These are phyloP conservation scores for Triplophysa rosa DNA, from an alignment of 2,113 vertebrate species.

Conservation along the genomic window DNA sequence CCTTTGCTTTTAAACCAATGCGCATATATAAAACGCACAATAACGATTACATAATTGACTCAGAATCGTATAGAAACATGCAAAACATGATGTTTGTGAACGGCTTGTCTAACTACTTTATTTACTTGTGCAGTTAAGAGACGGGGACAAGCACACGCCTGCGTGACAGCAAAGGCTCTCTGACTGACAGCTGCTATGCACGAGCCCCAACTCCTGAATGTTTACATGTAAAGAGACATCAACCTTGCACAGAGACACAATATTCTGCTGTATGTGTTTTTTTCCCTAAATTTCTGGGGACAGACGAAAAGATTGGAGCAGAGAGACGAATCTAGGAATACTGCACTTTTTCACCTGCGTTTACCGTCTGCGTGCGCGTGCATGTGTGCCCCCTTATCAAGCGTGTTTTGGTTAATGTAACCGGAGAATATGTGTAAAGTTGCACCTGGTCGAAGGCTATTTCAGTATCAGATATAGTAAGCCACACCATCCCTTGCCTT, in stretches of 20 bases:
- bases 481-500: conserved; percentile 58
- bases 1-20: too few relatives aligned
- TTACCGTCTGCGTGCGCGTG: conserved; percentile 47
- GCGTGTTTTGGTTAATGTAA: conserved; percentile 74
- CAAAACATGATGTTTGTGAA: background rate
- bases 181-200: conserved; percentile 32
- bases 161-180: conserved; percentile 53
- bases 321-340: conserved; percentile 47
- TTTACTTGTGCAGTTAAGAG: conserved; percentile 70
- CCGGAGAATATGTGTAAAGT: conserved; percentile 62
- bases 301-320: conserved; percentile 31
- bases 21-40: too few relatives aligned
- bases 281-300: conserved; percentile 37
- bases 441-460: conserved; percentile 80
- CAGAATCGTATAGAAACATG: too few relatives aligned
- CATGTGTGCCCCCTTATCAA: conserved; percentile 51
- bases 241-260: conserved; percentile 36
- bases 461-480: conserved; percentile 74
- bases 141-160: conserved; percentile 72
- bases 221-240: conserved; percentile 68
- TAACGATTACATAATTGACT: too few relatives aligned
- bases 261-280: conserved; percentile 60
- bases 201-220: conserved; percentile 47
- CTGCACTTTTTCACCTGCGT: conserved; percentile 67
- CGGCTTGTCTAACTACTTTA: background rate